Evolutionary conservation across 2,113 vertebrate genomes (phyloP).

Genomic region (Rhadina sibilatrix): DNA sequence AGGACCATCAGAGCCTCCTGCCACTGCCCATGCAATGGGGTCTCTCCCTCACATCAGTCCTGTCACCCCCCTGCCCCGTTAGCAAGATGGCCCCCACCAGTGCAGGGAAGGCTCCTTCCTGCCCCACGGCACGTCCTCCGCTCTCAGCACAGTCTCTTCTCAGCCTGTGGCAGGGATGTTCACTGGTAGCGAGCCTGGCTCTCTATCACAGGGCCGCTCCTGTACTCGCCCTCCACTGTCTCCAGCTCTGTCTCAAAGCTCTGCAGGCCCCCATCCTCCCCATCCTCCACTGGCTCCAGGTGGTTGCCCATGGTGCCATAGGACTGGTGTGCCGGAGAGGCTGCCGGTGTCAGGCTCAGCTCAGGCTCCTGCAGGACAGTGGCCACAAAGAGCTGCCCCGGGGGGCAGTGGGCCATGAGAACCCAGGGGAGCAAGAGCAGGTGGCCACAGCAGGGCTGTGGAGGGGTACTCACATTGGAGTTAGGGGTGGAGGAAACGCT

Average conservation of each 20-base stretch:
- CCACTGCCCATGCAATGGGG: neutral
- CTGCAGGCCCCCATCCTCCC: conserved; percentile 65
- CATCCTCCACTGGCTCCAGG: conserved; percentile 72
- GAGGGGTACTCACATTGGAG: conserved; percentile 80
- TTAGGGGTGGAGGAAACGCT: conserved; percentile 86
- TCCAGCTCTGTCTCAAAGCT: conserved; percentile 83
- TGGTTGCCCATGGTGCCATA: conserved; percentile 90
- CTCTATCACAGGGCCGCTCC: conserved; percentile 80
- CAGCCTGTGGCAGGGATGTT: neutral
- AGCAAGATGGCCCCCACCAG: neutral
- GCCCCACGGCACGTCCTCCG: neutral
- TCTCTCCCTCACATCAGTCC: neutral
- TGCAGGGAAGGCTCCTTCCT: neutral
- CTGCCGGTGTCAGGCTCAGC: conserved; percentile 88
- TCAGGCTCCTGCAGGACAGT: conserved; percentile 91
- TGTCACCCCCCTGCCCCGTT: rapidly evolving
- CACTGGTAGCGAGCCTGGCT: conserved; percentile 82
- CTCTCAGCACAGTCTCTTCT: neutral
- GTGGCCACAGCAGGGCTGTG: neutral
- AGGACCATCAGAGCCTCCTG: neutral
- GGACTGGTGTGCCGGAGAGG: conserved; percentile 90
- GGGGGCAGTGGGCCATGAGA: neutral
- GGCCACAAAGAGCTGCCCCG: conserved; percentile 88
- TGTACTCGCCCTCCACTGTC: conserved; percentile 73
- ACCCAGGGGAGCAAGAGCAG: neutral